Conservation (phyloP, 1,140 invertebrate species). For the Papilio aristodemus region DNA sequence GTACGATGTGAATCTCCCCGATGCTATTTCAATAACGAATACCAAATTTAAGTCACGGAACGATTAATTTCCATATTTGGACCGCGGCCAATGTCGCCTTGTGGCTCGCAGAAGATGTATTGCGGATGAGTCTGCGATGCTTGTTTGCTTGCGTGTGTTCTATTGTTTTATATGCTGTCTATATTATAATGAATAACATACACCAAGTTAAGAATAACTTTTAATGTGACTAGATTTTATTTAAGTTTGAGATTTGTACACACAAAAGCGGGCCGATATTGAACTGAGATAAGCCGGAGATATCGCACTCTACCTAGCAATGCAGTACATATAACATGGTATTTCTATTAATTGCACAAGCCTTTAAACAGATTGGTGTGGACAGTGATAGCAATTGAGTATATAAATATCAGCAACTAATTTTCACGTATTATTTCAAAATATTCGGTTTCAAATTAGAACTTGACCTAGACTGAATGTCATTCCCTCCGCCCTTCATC, state of each 20-base stretch:
- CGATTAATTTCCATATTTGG: slow-evolving; percentile 20
- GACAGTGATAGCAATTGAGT: no score
- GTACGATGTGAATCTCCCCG: background rate
- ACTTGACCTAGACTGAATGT: no score
- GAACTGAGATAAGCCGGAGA: background rate
- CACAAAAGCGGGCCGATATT: background rate
- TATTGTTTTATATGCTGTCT: background rate
- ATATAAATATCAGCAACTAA: no score
- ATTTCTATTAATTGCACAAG: no score
- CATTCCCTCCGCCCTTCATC: no score
- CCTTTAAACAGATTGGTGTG: no score
- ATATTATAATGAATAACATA: no score
- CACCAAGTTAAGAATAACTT: background rate
- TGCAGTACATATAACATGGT: background rate
- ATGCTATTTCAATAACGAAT: slow-evolving; percentile 2
- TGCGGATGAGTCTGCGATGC: background rate
- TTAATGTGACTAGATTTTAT: background rate
- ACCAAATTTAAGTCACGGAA: background rate
- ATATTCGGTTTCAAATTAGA: no score
- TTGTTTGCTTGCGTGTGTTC: background rate
- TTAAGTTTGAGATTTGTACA: background rate
- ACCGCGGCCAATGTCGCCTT: background rate
- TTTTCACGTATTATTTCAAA: no score
- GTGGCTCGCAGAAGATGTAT: background rate
- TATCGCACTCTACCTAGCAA: background rate